Base-by-base conservation (phyloP, 2,113 vertebrate genomes). In the Perca fluviatilis region DNA sequence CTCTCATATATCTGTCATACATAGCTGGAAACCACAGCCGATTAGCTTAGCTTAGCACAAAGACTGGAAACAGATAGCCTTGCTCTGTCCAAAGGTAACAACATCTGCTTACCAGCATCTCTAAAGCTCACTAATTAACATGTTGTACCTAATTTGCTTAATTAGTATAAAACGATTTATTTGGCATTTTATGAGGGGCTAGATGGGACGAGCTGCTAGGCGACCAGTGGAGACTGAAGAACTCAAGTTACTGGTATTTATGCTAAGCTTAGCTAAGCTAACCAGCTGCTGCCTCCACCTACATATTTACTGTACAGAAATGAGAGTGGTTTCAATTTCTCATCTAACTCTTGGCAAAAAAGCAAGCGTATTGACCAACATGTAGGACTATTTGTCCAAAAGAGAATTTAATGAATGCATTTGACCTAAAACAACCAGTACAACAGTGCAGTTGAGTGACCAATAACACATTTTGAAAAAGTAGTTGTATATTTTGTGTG, bases 211-310 rank as follows among this genome's bases (percentile, higher is more conserved):
- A 43, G 10, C 2, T 43, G 40, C 2, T 10, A 43, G 33, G 33
- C 5, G 6, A 50, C 16, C 33, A 36, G 46, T 7, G 18, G 23
- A 47, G 5, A 6, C 33, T 33, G 6, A 33, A 33, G 33, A 33
- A 33, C 33, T 33, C 33, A 33, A 19, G 23, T 33, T 23, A 46
- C 19, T 36, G 10, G 30, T 61, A 33, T 70, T 78, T n/a, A 54
- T 79, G 66, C 49, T 63, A 64, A 46, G 43, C 30, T 78, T 40
- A 68, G 43, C 30, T 78, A 60, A 68, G 43, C 19, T 77, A 49
- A 77, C 6, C 6, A 5, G 47, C 27, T 63, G 47, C 47, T 23
- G 12, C 56, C 25, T 61, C 11, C 5, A 14, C 25, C 15, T 1
- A 58, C 40, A 27, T 56, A 23, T 18, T 62, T 23, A 40, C 13